phyloP scores from a whole-genome alignment of 2,888 invertebrate genomes.

The Drosophila buzzatii region DNA sequence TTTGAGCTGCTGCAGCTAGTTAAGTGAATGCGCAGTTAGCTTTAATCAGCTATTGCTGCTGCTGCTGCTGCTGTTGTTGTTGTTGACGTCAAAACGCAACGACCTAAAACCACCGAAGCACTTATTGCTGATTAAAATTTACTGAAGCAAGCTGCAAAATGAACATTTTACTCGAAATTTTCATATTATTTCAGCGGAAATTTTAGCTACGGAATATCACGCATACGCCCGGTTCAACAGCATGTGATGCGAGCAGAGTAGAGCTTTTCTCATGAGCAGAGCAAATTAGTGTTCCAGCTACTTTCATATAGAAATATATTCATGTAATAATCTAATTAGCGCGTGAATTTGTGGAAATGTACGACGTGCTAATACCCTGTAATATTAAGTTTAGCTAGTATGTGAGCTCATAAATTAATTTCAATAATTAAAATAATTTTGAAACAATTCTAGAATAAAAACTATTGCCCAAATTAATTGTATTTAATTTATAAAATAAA shows the following conservation, averaged over 20 bases:
- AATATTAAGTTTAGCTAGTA: background rate
- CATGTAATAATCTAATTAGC: background rate
- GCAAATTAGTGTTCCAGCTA: background rate
- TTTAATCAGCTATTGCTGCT: conserved; percentile 27
- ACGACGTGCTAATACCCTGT: background rate
- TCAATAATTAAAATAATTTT: background rate
- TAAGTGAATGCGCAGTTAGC: conserved; percentile 21
- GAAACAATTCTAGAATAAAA: background rate
- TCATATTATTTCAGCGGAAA: background rate
- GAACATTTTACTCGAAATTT: conserved; percentile 11
- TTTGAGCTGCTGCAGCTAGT: conserved; percentile 1
- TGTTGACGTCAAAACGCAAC: conserved; percentile 22
- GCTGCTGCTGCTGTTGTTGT: background rate
- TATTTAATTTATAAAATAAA: too few species aligned
- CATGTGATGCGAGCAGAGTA: background rate
- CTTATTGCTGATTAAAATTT: conserved; percentile 49
- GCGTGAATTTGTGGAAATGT: too few species aligned
- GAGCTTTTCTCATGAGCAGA: background rate
- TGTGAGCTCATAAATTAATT: too few species aligned
- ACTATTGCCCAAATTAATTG: too few species aligned
- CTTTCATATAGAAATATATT: background rate
- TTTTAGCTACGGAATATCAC: conserved; percentile 5
- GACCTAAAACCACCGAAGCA: conserved; percentile 20
- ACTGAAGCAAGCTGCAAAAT: conserved; percentile 21
- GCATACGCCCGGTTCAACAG: conserved; percentile 13